phyloP scores from a whole-genome alignment of 2,797 vertebrate genomes.

The Anguilla pacifica region DNA sequence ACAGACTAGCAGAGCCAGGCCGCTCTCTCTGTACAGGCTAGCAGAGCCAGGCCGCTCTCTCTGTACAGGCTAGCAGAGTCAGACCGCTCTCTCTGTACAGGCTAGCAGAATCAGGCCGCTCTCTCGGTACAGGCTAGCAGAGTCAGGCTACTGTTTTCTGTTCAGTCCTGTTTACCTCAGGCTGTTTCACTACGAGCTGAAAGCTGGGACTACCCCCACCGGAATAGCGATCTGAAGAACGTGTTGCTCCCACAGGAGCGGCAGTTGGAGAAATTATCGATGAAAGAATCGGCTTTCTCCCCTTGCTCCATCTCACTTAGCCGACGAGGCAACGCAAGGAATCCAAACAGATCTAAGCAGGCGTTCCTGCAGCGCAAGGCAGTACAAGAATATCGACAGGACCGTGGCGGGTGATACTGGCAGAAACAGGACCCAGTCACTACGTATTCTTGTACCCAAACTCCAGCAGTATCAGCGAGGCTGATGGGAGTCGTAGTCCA shows the following conservation, averaged over 20 bases:
- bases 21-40: too few species aligned
- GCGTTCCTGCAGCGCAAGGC: slow-evolving; percentile 7
- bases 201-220: not conserved
- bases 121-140: too few species aligned
- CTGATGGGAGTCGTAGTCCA: not conserved
- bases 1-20: too few species aligned
- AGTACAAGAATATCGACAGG: slow-evolving; percentile 7
- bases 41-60: too few species aligned
- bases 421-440: not conserved
- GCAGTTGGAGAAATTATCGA: not conserved
- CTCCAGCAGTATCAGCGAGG: not conserved
- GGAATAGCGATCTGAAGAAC: slow-evolving; percentile 15
- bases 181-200: slow-evolving; percentile 21
- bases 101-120: too few species aligned
- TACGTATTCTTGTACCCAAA: not conserved
- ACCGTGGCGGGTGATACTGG: not conserved
- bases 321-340: slow-evolving; percentile 48
- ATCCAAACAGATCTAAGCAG: slow-evolving; percentile 12
- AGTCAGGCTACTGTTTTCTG: too few species aligned
- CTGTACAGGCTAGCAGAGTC: too few species aligned
- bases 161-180: too few species aligned
- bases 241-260: slow-evolving; percentile 36
- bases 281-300: slow-evolving; percentile 43
- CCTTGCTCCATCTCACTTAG: slow-evolving; percentile 29
- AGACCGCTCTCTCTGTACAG: too few species aligned